Percentiles rank a stretch among this genome's conserved stretches.
These are phyloP conservation scores for Palloptera scutellata DNA, from an alignment of 2,888 invertebrate genomes.

Conservation along the genomic window DNA sequence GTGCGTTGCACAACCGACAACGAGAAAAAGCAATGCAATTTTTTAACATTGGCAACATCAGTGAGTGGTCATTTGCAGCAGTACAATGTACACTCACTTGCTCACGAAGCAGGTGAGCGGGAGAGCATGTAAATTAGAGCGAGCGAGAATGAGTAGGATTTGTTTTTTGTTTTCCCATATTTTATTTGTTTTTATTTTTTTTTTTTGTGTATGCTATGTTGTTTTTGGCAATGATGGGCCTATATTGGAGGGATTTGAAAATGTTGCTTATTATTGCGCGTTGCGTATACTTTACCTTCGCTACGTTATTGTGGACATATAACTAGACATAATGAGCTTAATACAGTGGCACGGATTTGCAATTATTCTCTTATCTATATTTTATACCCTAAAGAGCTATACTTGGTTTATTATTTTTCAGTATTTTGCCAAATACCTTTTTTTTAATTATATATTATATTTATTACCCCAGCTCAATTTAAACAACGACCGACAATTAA, in stretches of 20 bases:
- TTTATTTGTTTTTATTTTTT: slow-evolving; percentile 33
- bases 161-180: slow-evolving; percentile 36
- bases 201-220: slow-evolving; percentile 28
- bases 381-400: too few species aligned
- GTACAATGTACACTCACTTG: slow-evolving; percentile 28
- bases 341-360: slow-evolving; percentile 34
- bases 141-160: slow-evolving; percentile 40
- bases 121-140: slow-evolving; percentile 41
- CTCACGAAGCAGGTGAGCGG: slow-evolving; percentile 46
- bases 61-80: slow-evolving; percentile 41
- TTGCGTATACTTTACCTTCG: slow-evolving; percentile 30
- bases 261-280: slow-evolving; percentile 45
- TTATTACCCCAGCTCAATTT: too few species aligned
- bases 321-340: slow-evolving; percentile 34
- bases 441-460: too few species aligned
- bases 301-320: slow-evolving; percentile 25
- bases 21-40: slow-evolving; percentile 12
- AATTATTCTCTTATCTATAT: neutral
- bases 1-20: slow-evolving; percentile 29
- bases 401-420: too few species aligned
- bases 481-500: too few species aligned
- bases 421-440: too few species aligned
- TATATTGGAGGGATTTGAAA: slow-evolving; percentile 47
- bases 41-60: slow-evolving; percentile 1
- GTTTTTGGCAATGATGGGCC: slow-evolving; percentile 19